These are phyloP conservation scores for Thaumetopoea pityocampa DNA, from an alignment of 1,140 invertebrate genomes.

Conservation along the genomic window DNA sequence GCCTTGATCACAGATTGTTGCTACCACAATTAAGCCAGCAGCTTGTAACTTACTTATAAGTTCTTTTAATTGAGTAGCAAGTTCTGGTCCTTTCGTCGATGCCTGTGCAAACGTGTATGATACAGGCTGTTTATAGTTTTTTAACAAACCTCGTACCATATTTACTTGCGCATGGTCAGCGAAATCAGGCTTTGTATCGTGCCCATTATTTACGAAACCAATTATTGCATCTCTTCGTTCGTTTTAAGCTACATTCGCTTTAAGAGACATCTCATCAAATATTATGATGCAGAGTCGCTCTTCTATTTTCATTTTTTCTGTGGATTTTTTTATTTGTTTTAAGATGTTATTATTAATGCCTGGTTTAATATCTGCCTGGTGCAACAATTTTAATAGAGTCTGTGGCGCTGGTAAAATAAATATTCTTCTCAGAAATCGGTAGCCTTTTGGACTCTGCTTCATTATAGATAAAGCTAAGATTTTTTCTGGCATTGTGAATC, in stretches of 20 bases:
- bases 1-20: constrained; percentile 1
- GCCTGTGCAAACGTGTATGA: constrained; percentile 8
- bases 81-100: constrained; percentile 1
- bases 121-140: constrained; percentile 12
- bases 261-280: constrained; percentile 12
- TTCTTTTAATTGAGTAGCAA: constrained; percentile 8
- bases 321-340: constrained; percentile 13
- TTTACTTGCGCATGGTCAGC: constrained; percentile 23
- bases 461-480: constrained; percentile 12
- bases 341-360: constrained; percentile 23
- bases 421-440: constrained; percentile 19
- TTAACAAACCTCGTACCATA: constrained; percentile 4
- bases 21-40: not conserved
- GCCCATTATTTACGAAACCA: constrained; percentile 18
- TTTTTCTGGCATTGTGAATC: constrained; percentile 15
- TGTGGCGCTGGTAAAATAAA: constrained; percentile 16
- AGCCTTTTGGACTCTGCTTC: constrained; percentile 14
- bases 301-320: constrained; percentile 17
- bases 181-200: constrained; percentile 8
- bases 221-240: constrained; percentile 7
- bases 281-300: constrained; percentile 20
- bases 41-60: not conserved
- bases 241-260: constrained; percentile 2
- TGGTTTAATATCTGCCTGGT: constrained; percentile 9
- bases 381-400: constrained; percentile 12